These are phyloP conservation scores for Myotis davidii DNA, from an alignment of 2,113 vertebrate genomes.

Conservation along the genomic window DNA sequence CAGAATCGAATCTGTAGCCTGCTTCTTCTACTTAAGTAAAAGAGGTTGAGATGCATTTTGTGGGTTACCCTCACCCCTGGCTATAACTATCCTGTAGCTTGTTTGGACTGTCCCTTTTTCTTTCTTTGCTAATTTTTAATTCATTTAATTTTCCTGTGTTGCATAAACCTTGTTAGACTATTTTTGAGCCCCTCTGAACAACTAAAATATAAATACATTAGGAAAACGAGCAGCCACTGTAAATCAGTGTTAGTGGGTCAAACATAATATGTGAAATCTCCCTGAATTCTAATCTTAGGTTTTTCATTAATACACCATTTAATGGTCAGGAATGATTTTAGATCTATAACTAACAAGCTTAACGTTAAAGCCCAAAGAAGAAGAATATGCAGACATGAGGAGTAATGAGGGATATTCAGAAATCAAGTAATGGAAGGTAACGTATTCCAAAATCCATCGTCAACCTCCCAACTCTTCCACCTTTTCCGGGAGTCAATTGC, in stretches of 20 bases:
- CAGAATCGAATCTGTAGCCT: not conserved
- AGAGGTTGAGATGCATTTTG: not conserved
- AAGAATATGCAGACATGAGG: not conserved
- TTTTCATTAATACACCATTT: not conserved
- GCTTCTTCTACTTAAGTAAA: not conserved
- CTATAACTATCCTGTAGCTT: not conserved
- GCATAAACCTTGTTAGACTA: not conserved
- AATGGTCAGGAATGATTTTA: not conserved
- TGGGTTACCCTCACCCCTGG: not conserved
- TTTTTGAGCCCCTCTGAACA: not conserved
- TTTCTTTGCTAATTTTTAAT: conserved; percentile 10
- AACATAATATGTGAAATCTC: not conserved
- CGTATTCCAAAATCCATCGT: not conserved
- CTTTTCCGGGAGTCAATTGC: not conserved
- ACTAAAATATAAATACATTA: not conserved
- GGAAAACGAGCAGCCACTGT: not conserved
- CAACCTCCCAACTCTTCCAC: not conserved
- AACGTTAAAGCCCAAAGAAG: not conserved
- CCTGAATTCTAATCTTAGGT: not conserved
- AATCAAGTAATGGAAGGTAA: not conserved
- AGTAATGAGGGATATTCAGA: conserved; percentile 16
- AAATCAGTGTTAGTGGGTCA: not conserved
- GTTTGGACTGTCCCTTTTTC: not conserved
- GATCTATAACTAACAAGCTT: not conserved
- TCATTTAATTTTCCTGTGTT: conserved; percentile 21